Percentiles rank a stretch among this genome's conserved stretches.
These are phyloP conservation scores for Loris lydekkerianus DNA, from an alignment of 2,797 vertebrate species.

Conservation along the genomic window DNA sequence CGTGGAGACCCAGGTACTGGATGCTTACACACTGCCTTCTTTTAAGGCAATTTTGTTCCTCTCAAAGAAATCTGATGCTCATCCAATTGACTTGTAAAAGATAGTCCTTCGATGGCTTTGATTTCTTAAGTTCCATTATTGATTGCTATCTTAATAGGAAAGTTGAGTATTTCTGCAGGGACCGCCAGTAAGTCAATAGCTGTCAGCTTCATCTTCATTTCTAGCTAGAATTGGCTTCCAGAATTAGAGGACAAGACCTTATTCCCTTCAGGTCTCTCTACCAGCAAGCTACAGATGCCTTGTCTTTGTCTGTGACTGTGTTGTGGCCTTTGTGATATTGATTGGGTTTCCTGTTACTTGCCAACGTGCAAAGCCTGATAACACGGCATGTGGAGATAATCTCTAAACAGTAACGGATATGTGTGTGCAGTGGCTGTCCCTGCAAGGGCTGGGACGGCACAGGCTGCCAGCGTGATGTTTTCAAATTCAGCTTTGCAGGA, in stretches of 20 bases:
- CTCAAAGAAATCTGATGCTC: slow-evolving; percentile 65
- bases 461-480: slow-evolving; percentile 84
- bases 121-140: slow-evolving; percentile 68
- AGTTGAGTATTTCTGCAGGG: slow-evolving; percentile 68
- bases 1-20: background rate
- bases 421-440: slow-evolving; percentile 80
- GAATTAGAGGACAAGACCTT: slow-evolving; percentile 73
- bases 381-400: slow-evolving; percentile 83
- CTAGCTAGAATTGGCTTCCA: slow-evolving; percentile 71
- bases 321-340: slow-evolving; percentile 85
- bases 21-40: background rate
- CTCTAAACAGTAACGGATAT: slow-evolving; percentile 76
- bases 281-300: slow-evolving; percentile 82
- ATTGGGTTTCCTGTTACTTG: slow-evolving; percentile 85
- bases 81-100: slow-evolving; percentile 57
- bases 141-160: slow-evolving; percentile 71
- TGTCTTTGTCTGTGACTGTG: slow-evolving; percentile 86
- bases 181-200: slow-evolving; percentile 71
- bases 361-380: slow-evolving; percentile 89
- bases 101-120: slow-evolving; percentile 66
- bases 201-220: slow-evolving; percentile 82
- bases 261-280: slow-evolving; percentile 90
- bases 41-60: slow-evolving; percentile 62
- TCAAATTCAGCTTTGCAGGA: slow-evolving; percentile 83
- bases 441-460: slow-evolving; percentile 68